Conservation (phyloP, 2,888 invertebrate species). For the Heliconius aoede region DNA sequence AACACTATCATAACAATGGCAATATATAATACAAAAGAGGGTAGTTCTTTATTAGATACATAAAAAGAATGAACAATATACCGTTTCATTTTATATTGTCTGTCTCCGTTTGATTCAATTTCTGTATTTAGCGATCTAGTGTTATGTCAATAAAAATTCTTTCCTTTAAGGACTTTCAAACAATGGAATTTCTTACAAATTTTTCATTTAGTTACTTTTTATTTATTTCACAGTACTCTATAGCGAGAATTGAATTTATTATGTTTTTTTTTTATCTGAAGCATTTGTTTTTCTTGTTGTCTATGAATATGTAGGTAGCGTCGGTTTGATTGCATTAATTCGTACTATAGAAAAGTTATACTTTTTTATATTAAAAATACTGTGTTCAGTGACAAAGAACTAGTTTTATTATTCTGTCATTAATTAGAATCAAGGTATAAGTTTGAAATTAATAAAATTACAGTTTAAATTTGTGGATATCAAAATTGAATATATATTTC, state of each 20-base stretch:
- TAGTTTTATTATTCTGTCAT: too few relatives aligned
- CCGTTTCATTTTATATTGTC: conserved; percentile 19
- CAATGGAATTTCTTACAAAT: conserved; percentile 22
- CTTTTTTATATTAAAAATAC: too few relatives aligned
- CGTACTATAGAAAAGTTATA: too few relatives aligned
- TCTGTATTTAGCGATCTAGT: conserved; percentile 19
- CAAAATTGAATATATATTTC: too few relatives aligned
- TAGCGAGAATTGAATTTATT: neutral
- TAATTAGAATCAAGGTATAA: too few relatives aligned
- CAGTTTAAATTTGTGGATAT: too few relatives aligned
- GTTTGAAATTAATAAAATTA: too few relatives aligned
- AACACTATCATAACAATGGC: neutral
- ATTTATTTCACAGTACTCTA: neutral
- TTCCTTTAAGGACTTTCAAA: conserved; percentile 1
- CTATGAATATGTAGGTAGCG: too few relatives aligned
- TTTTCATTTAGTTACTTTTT: conserved; percentile 11
- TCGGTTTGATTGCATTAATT: too few relatives aligned
- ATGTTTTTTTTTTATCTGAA: neutral
- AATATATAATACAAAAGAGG: neutral
- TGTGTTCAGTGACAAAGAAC: too few relatives aligned
- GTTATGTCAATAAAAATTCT: conserved; percentile 23
- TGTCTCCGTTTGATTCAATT: conserved; percentile 18
- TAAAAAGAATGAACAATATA: conserved; percentile 18
- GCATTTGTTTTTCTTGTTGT: too few relatives aligned
- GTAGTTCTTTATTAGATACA: conserved; percentile 6